Conservation (phyloP, 2,113 vertebrate species). For the Melanocharis versteri region DNA sequence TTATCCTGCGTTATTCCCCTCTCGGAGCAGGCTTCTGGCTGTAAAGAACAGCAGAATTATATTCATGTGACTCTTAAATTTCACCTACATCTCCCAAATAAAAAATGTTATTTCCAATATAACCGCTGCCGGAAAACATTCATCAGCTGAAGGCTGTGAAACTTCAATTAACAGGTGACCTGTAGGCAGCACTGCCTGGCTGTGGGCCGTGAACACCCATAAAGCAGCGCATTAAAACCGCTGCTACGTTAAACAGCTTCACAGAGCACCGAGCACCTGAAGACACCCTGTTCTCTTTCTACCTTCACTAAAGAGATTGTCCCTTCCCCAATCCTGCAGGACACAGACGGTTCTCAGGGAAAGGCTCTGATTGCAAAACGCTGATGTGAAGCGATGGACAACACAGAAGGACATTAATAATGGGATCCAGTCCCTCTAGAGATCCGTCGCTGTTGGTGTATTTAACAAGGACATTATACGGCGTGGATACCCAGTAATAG, state of each 20-base stretch:
- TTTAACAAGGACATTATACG: not conserved
- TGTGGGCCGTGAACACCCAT: not conserved
- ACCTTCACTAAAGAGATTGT: not conserved
- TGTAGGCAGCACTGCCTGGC: not conserved
- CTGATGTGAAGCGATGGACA: not conserved
- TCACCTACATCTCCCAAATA: not conserved
- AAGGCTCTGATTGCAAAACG: not conserved
- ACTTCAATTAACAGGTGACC: constrained; percentile 28
- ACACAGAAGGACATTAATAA: not conserved
- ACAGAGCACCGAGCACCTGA: not conserved
- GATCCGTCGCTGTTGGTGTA: rapidly evolving
- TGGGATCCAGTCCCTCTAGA: not conserved
- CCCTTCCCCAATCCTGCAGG: not conserved
- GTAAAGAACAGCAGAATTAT: not conserved
- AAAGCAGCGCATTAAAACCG: not conserved
- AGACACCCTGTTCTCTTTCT: not conserved
- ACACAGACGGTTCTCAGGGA: not conserved
- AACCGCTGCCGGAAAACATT: not conserved
- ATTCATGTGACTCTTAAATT: not conserved
- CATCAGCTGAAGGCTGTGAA: not conserved
- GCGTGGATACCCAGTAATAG: not conserved
- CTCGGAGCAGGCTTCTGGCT: not conserved
- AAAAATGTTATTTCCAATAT: not conserved
- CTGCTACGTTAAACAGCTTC: not conserved
- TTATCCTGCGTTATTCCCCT: not conserved